Percentiles rank a stretch among this genome's conserved stretches.
phyloP scores from a whole-genome alignment of 2,888 invertebrate genomes.

The Eulithis prunata region DNA sequence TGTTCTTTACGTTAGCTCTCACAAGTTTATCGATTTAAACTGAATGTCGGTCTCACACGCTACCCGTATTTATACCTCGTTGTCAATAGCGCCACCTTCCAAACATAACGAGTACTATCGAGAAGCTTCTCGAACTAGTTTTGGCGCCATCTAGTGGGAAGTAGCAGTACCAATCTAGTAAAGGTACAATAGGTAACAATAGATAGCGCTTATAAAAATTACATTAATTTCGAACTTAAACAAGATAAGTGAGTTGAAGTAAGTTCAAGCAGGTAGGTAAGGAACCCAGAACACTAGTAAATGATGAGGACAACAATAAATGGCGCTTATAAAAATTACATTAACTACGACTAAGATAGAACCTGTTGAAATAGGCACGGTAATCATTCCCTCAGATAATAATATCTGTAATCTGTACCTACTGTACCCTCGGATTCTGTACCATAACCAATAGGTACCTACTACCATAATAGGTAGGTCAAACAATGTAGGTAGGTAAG shows the following conservation, averaged over 20 bases:
- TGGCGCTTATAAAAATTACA: not conserved
- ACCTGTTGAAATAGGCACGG: too few species aligned
- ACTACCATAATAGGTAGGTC: too few species aligned
- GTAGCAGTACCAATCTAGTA: slow-evolving; percentile 45
- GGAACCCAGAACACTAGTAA: too few species aligned
- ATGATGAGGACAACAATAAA: too few species aligned
- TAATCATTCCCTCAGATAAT: too few species aligned
- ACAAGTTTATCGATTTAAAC: slow-evolving; percentile 38
- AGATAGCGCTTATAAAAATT: slow-evolving; percentile 17
- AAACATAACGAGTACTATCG: slow-evolving; percentile 4
- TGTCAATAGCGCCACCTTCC: slow-evolving; percentile 51
- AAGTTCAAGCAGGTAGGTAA: too few species aligned
- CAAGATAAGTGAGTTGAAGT: too few species aligned
- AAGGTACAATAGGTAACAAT: not conserved
- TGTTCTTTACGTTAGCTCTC: slow-evolving; percentile 28
- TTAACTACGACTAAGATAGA: not conserved
- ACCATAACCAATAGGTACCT: too few species aligned
- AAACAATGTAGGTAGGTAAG: too few species aligned
- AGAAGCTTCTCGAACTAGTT: slow-evolving; percentile 25
- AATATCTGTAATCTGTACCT: too few species aligned
- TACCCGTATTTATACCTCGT: slow-evolving; percentile 49
- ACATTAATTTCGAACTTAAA: not conserved
- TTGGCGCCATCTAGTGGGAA: slow-evolving; percentile 55
- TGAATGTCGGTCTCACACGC: slow-evolving; percentile 34
- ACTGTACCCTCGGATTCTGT: too few species aligned